These are phyloP conservation scores for Euzetes globulus DNA, from an alignment of 2,888 invertebrate species.

Conservation along the genomic window DNA sequence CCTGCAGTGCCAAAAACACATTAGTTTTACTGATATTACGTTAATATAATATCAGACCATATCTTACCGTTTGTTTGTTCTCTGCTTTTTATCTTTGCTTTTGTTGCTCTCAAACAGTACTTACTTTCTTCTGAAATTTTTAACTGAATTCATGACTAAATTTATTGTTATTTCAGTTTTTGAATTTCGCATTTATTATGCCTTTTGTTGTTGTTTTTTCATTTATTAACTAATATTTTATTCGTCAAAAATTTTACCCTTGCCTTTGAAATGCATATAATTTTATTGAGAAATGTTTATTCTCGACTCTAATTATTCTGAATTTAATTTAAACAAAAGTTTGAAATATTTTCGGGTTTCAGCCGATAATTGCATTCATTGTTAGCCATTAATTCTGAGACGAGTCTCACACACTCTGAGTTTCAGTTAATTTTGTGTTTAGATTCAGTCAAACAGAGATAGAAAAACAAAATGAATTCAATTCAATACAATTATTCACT, in stretches of 20 bases:
- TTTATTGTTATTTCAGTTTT: slow-evolving; percentile 1
- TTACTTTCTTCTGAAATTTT: not conserved
- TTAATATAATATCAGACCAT: not conserved
- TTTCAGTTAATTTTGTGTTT: not conserved
- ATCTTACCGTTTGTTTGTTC: slow-evolving; percentile 14
- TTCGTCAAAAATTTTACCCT: not conserved
- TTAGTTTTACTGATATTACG: not conserved
- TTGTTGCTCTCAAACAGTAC: not conserved
- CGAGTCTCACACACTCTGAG: not conserved
- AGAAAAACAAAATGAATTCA: slow-evolving; percentile 10
- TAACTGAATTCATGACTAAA: slow-evolving; percentile 15
- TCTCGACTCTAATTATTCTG: not conserved
- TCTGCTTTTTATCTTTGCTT: not conserved
- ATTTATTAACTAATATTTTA: not conserved
- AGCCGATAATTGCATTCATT: slow-evolving; percentile 9
- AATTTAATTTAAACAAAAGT: not conserved
- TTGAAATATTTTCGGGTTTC: not conserved
- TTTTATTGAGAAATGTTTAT: not conserved
- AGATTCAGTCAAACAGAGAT: not conserved
- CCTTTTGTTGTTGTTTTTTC: not conserved
- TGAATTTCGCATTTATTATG: not conserved
- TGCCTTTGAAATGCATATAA: too few relatives aligned
- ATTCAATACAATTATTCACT: slow-evolving; percentile 2
- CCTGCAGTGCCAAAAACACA: slow-evolving; percentile 7
- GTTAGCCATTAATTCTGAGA: slow-evolving; percentile 3